Evolutionary conservation across 2,113 vertebrate genomes (phyloP).

Genomic region (Martes martes): DNA sequence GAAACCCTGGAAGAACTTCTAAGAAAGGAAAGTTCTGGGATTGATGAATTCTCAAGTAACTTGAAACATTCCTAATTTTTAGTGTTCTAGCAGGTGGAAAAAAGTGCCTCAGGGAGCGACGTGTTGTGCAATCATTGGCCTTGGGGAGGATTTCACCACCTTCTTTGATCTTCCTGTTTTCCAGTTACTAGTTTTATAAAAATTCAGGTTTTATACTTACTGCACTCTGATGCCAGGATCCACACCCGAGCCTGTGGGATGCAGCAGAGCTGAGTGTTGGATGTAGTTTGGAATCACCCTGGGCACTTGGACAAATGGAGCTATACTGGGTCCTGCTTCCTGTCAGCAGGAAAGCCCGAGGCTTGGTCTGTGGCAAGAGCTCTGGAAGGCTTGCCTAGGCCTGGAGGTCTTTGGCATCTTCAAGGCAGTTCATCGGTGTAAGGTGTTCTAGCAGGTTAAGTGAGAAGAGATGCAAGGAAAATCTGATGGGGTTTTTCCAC

Average conservation of each 20-base stretch:
- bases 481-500: neutral
- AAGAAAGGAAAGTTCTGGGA: conserved; percentile 13
- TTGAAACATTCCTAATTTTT: conserved; percentile 9
- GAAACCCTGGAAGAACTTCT: conserved; percentile 46
- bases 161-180: conserved; percentile 47
- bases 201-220: conserved; percentile 1
- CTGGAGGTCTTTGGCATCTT: neutral
- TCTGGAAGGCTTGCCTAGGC: neutral
- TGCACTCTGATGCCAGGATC: neutral
- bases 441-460: neutral
- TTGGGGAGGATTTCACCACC: conserved; percentile 37
- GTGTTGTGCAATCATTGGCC: conserved; percentile 10
- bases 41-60: conserved; percentile 43
- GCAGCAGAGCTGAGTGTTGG: neutral
- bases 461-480: neutral
- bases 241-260: neutral
- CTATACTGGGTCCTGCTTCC: neutral
- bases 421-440: rapidly evolving
- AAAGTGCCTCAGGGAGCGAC: neutral
- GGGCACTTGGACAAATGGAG: neutral
- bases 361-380: conserved; percentile 46
- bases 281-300: neutral
- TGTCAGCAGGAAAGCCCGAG: neutral
- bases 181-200: neutral
- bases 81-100: conserved; percentile 57